These are phyloP conservation scores for Graptemys geographica DNA, from an alignment of 2,797 vertebrate genomes.

Conservation along the genomic window DNA sequence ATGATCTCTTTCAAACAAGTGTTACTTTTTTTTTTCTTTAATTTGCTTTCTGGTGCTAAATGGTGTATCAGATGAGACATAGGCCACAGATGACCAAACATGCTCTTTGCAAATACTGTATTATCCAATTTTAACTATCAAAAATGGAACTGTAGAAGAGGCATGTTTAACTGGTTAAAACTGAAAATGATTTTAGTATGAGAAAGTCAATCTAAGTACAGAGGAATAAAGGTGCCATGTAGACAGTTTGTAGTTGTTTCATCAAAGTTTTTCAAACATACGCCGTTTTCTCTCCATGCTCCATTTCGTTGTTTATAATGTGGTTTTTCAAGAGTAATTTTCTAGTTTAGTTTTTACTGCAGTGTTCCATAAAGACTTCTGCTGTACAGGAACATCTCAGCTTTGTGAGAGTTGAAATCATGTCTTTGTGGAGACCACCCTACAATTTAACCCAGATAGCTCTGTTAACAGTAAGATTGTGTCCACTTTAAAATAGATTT, in stretches of 20 bases:
- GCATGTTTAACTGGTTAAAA: slow-evolving; percentile 89
- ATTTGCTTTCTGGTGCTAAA: slow-evolving; percentile 85
- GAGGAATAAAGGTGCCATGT: slow-evolving; percentile 85
- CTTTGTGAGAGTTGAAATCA: slow-evolving; percentile 73
- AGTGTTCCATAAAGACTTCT: slow-evolving; percentile 64
- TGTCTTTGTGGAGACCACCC: slow-evolving; percentile 61
- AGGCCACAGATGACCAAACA: slow-evolving; percentile 85
- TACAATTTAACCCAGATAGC: slow-evolving; percentile 64
- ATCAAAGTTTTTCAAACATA: slow-evolving; percentile 61
- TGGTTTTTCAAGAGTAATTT: slow-evolving; percentile 68
- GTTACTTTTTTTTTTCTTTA: slow-evolving; percentile 84
- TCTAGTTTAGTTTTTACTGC: slow-evolving; percentile 64
- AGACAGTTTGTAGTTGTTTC: slow-evolving; percentile 66
- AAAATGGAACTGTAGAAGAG: slow-evolving; percentile 90
- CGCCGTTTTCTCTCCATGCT: slow-evolving; percentile 61
- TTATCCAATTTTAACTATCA: slow-evolving; percentile 89
- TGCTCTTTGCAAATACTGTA: slow-evolving; percentile 88
- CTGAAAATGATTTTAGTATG: slow-evolving; percentile 91
- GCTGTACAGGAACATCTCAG: slow-evolving; percentile 60
- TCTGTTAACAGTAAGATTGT: slow-evolving; percentile 72
- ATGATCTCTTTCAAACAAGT: slow-evolving; percentile 93
- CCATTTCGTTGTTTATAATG: slow-evolving; percentile 56
- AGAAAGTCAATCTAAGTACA: slow-evolving; percentile 85
- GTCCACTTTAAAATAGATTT: slow-evolving; percentile 87
- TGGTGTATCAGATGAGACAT: slow-evolving; percentile 83